Conservation (phyloP, 2,888 invertebrate genomes). For the Cheilosia scutellata region DNA sequence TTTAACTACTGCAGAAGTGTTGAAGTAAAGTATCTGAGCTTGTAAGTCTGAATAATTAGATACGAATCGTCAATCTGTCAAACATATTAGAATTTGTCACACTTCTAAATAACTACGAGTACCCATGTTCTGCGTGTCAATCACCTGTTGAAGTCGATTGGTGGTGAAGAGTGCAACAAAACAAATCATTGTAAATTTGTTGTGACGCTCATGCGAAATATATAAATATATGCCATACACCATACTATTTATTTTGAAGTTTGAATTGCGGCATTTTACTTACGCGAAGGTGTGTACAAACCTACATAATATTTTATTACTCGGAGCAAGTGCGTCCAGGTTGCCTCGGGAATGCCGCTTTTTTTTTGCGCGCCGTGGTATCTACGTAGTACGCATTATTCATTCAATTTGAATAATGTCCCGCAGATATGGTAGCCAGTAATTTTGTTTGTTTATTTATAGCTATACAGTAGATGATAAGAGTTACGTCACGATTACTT, state of each 20-base stretch:
- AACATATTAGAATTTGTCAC: slow-evolving; percentile 47
- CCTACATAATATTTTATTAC: slow-evolving; percentile 2
- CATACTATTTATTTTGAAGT: slow-evolving; percentile 26
- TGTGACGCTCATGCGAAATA: neutral
- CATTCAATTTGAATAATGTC: neutral
- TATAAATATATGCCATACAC: no score
- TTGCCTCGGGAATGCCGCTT: neutral
- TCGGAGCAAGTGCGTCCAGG: neutral
- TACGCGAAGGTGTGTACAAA: slow-evolving; percentile 11
- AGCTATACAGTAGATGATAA: neutral
- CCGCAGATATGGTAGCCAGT: neutral
- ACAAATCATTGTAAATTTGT: slow-evolving; percentile 4
- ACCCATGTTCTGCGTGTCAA: slow-evolving; percentile 34
- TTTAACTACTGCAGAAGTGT: neutral
- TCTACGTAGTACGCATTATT: neutral
- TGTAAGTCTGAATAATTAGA: slow-evolving; percentile 3
- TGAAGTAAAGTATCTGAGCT: neutral
- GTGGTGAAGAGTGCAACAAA: slow-evolving; percentile 24
- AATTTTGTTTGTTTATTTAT: neutral
- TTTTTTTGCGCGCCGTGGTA: neutral
- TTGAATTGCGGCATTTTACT: slow-evolving; percentile 42
- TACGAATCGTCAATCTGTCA: neutral
- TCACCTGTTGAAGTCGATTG: slow-evolving; percentile 7
- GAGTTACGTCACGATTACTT: neutral
- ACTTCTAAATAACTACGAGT: slow-evolving; percentile 18